Base-by-base conservation (phyloP, 2,113 vertebrate species). In the Rhizomys pruinosus region DNA sequence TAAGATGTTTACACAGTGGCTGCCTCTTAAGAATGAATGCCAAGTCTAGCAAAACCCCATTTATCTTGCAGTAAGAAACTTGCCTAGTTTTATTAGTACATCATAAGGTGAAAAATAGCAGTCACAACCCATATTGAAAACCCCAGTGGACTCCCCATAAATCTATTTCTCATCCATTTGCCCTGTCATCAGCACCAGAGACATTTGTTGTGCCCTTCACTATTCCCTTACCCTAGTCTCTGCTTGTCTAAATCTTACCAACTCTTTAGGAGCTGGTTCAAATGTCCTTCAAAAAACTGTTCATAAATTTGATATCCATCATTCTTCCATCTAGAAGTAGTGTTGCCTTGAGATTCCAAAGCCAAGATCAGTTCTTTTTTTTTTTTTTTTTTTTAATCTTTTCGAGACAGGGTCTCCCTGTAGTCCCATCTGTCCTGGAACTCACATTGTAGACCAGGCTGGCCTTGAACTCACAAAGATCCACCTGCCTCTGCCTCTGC, bases 1-100 rank as follows among this genome's bases (percentile, higher is more conserved):
- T 97, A 97, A 97, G 96, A 95, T 97, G 97, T 97, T 97, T 97
- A 95, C 90, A 96, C 94, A 97, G 96, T 96, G 97, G 96, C 96
- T 96, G 95, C 96, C 95, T 97, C 96, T 97, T 97, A 93, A 89
- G 92, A 96, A 78, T 80, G 90, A 93, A 78, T 55, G 97, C 96
- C 96, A 97, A 96, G 95, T 97, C 95, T 96, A 92, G 96, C 97
- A 96, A 97, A 97, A 97, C 96, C 92, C 88, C 96, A 95, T 96
- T 97, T 96, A 96, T 97, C 97, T 97, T 97, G 90, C 86, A 95
- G 93, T 95, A 89, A 95, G 95, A 96, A 96, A 96, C 95, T 96
- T 97, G 95, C 94, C 94, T 96, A 71, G 90, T 95, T 97, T 97
- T 97, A 96, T 94, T 96, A 96, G 96, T 94, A 92, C 96, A 96